Base-by-base conservation (phyloP, 64 coral and sea anemone species). In the Pachyseris speciosa region DNA sequence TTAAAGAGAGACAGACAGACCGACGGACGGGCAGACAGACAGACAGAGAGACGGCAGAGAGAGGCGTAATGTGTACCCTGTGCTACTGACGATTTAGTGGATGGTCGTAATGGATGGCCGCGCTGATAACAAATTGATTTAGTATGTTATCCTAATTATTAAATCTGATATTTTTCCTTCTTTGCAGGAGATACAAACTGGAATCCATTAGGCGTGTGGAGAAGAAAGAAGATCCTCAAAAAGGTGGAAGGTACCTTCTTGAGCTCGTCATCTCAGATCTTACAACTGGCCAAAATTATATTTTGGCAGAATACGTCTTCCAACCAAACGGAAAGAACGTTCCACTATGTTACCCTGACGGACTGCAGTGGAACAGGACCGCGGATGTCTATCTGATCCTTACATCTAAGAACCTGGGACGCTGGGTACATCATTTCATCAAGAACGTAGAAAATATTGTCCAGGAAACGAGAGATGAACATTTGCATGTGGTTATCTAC, bases 381-480 rank as follows among this genome's bases (percentile, higher is more conserved):
- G 85, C 65, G 20, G 86, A 83, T 69, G 90, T 98, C 34, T 92
- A 94, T 11, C 91, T 98, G 41, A 90, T 98, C 16, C 64, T 98
- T 2, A 98, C 96, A 1, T 69, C 80, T 31, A 94, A 94, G 67
- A 85, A 88, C 80, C 88, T 92, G 33, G 96, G 92, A 15, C 70
- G 57, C n/a, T 98, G 96, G 96, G 72, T 98, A 40, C 92, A 94
- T 66, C 84, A 94, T 51, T 94, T 98, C 34, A 84, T 98, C 8
- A 67, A 98, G 37, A 93, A 94, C 57, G 64, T 98, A 44, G 91
- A 64, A 7, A 34, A 72, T 39, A 80, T 94, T 5, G 16, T 69
- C 22, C 69, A 55, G 30, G 43, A 80, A 77, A 98, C 92, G 5
- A 90, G 84, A 68, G 96, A 98, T 43, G 47, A 83, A 25, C 72